phyloP scores from a whole-genome alignment of 2,888 invertebrate species.

The Metalampra italica region DNA sequence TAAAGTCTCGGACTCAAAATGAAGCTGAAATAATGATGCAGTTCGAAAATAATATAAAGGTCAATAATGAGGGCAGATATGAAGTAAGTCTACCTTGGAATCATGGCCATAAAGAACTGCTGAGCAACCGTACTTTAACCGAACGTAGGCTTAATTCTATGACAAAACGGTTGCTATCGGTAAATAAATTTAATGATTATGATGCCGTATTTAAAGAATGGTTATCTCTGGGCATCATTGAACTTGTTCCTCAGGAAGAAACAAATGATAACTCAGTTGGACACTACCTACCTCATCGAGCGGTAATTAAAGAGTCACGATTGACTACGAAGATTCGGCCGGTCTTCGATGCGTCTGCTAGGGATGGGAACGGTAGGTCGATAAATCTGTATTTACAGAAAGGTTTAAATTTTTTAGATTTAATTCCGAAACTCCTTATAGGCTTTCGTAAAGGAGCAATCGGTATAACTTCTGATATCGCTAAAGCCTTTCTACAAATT shows the following conservation, averaged over 20 bases:
- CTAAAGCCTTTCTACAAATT: conserved; percentile 10
- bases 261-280: not conserved
- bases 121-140: not conserved
- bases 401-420: not conserved
- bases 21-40: not conserved
- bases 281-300: conserved; percentile 1
- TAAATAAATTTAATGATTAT: not conserved
- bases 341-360: not conserved
- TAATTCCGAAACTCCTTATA: conserved; percentile 6
- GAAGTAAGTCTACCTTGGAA: not conserved
- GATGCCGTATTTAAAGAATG: not conserved
- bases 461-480: conserved; percentile 9
- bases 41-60: not conserved
- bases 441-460: conserved; percentile 9
- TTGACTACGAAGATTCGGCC: not conserved
- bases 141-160: not conserved
- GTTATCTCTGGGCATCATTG: not conserved
- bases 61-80: not conserved
- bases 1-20: not conserved
- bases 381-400: not conserved
- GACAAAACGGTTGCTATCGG: not conserved
- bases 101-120: no score
- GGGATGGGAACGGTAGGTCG: not conserved
- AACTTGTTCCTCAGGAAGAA: no score
- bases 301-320: not conserved